Evolutionary conservation across 2,113 vertebrate genomes (phyloP), one percentile per base, ranked within the genome.

Genomic region (Lota lota): DNA sequence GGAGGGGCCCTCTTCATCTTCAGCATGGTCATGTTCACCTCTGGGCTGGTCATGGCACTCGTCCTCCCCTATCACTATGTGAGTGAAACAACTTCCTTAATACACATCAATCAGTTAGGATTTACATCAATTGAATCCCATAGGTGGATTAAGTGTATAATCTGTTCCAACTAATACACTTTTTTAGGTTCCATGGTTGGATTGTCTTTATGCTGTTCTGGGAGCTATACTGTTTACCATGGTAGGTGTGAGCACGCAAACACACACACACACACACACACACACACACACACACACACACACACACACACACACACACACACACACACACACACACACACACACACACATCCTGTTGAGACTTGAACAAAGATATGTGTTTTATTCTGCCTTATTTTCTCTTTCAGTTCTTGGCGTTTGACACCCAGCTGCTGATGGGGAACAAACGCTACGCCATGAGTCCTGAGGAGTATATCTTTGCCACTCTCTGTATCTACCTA

Each of bases 381-480:
- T 70, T 4, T 22, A 78, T 66, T 59, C 64, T 33, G 19, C 51
- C 59, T 58, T 76, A 64, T 80, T 75, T 54, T 83, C 59, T 65
- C 19, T 70, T 79, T 17, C 79, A 98, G 96, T 98, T 97, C 88
- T 90, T 98, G 88, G 95, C 94, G 2, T 94, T 97, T 33, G 95
- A 99, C 83, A 98, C 95, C 0, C 96, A 98, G 87, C 86, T 96
- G 61, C 85, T 99, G 83, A 95, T 98, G 91, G 97, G 95, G 14
- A 96, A 91, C 70, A 95, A 94, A 28, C 91, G 92, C 0, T 94
- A 96, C 77, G 83, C 91, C 0, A 91, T 99, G 77, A 98, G 88
- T 77, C 96, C 97, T 0, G 97, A 99, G 77, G 97, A 99, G 72
- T 96, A 98, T 68, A 88, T 98, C 85, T 98, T 97, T 4, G 97